Evolutionary conservation across 2,113 vertebrate species (phyloP), one percentile per base, ranked within the genome.

Genomic region (Caracal caracal): DNA sequence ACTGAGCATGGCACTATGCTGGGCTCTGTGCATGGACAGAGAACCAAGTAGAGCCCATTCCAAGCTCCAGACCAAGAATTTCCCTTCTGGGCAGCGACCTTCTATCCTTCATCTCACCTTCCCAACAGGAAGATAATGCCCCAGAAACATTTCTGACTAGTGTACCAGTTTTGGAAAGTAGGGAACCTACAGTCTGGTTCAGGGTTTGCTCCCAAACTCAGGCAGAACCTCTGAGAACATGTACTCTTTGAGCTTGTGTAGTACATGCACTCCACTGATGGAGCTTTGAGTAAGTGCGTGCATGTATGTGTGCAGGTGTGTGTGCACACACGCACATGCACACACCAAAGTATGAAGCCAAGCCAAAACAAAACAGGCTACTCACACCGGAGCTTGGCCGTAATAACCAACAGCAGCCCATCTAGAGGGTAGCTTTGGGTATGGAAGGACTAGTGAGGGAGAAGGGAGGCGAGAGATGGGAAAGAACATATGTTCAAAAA

Each of bases 401-500:
- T 59, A 79, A 82, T 17, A 37, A 59, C 30, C 79, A 70, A 28
- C 22, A 63, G 89, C 79, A 35, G 86, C 88, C 79, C 53, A 80
- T 82, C 73, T 71, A 53, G 78, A 96, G 86, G 75, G 66, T 65
- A 83, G 71, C 78, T 94, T 73, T 92, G 96, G 89, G 87, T 90
- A 78, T 92, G 79, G 90, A 92, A 92, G 56, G 59, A 28, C 95
- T 66, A 94, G 91, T 35, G 73, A 95, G 71, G 95, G 88, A 95
- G 90, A 94, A 94, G 66, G 73, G 66, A 97, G 92, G 93, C 53
- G 1, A 92, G 92, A 86, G 94, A 97, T 86, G 89, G 94, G 93
- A 94, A 95, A 95, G 97, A 98, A 98, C 98, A 99, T 98, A 98
- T 99, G 99, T 98, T 98, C 98, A 98, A 99, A 98, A 99, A 98